These are phyloP conservation scores for Lapara coniferarum DNA, from an alignment of 2,888 invertebrate species.

Conservation along the genomic window DNA sequence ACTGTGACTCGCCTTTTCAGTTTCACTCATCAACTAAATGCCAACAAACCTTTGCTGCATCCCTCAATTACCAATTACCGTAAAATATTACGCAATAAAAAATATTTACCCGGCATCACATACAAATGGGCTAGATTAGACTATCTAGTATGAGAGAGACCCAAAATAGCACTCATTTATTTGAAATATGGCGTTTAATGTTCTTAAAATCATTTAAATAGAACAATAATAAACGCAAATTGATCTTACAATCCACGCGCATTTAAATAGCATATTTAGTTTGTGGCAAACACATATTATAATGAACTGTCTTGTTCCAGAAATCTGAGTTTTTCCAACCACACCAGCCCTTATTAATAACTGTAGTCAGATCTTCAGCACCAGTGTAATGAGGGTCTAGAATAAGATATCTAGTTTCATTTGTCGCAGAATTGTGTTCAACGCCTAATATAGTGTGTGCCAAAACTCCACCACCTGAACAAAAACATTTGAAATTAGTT, in stretches of 20 bases:
- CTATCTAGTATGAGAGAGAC: background rate
- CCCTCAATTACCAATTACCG: background rate
- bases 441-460: constrained; percentile 99
- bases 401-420: constrained; percentile 95
- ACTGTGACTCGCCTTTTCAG: too few species aligned
- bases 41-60: background rate
- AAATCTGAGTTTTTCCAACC: constrained; percentile 98
- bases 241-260: too few species aligned
- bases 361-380: constrained; percentile 88
- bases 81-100: background rate
- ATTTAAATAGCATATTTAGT: constrained; percentile 68
- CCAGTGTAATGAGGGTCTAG: constrained; percentile 99
- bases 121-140: background rate
- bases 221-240: background rate
- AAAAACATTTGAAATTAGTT: background rate
- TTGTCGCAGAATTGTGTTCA: constrained; percentile 91
- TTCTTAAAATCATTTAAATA: constrained; percentile 3
- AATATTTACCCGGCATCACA: background rate
- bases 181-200: background rate
- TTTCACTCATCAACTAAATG: background rate
- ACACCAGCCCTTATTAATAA: constrained; percentile 96
- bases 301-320: constrained; percentile 97
- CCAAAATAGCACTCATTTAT: background rate
- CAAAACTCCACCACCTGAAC: constrained; percentile 95
- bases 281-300: constrained; percentile 97